These are phyloP conservation scores for Nemotelus nigrinus DNA, from an alignment of 2,888 invertebrate genomes.

Conservation along the genomic window DNA sequence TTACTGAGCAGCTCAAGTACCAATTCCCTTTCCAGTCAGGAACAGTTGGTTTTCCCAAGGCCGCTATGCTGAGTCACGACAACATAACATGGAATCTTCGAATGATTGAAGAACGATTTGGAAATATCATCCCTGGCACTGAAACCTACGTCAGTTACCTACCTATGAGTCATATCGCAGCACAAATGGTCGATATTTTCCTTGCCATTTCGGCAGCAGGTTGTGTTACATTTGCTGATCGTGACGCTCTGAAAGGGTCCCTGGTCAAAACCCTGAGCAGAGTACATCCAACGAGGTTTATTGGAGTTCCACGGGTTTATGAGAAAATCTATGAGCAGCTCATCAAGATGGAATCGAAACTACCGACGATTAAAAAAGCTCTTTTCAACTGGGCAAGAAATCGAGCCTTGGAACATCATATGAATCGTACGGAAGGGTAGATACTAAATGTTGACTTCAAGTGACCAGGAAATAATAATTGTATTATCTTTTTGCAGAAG, in stretches of 20 bases:
- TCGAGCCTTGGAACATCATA: constrained; percentile 70
- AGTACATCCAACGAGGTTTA: constrained; percentile 83
- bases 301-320: constrained; percentile 92
- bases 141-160: constrained; percentile 82
- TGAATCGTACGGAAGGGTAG: constrained; percentile 69
- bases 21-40: constrained; percentile 73
- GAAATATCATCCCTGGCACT: constrained; percentile 67
- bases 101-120: constrained; percentile 68
- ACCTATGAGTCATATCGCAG: constrained; percentile 91
- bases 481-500: constrained; percentile 53
- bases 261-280: constrained; percentile 79
- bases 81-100: constrained; percentile 79
- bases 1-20: no score
- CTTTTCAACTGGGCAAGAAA: constrained; percentile 75
- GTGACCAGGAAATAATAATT: background rate
- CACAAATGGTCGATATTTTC: constrained; percentile 86
- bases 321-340: constrained; percentile 93
- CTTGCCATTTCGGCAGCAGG: constrained; percentile 72
- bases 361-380: constrained; percentile 73
- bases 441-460: constrained; percentile 22
- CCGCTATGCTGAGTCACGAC: constrained; percentile 93
- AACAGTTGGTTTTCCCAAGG: constrained; percentile 89
- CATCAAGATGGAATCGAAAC: constrained; percentile 75
- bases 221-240: constrained; percentile 87
- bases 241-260: constrained; percentile 87